Percentiles rank a stretch among this genome's conserved stretches.
Evolutionary conservation across 2,797 vertebrate species (phyloP).

Genomic region (Chrysocyon brachyurus): DNA sequence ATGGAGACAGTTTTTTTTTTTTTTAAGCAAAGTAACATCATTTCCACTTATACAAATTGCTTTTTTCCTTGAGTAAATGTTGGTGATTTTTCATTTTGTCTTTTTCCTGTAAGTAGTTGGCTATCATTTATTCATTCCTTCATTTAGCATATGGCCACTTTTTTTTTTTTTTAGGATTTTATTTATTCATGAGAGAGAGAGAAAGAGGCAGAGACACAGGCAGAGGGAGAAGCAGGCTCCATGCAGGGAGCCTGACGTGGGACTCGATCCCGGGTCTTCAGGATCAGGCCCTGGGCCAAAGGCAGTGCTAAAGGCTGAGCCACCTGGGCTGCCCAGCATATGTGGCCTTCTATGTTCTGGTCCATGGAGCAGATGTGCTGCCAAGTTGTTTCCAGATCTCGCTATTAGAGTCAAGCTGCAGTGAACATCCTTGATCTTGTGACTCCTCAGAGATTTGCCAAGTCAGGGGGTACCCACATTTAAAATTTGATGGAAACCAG

Average conservation of each 20-base stretch:
- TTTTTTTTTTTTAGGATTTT: background rate
- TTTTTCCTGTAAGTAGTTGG: background rate
- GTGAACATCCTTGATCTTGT: background rate
- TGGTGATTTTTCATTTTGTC: background rate
- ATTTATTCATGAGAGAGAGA: too few relatives aligned
- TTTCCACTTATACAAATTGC: background rate
- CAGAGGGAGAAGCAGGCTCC: too few relatives aligned
- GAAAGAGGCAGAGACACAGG: too few relatives aligned
- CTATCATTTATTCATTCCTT: background rate
- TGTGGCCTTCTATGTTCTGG: background rate
- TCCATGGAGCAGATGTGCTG: background rate
- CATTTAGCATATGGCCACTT: too few relatives aligned
- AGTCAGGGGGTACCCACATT: background rate
- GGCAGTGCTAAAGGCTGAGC: too few relatives aligned
- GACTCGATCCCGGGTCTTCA: too few relatives aligned
- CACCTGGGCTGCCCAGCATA: too few relatives aligned
- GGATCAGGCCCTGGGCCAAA: too few relatives aligned
- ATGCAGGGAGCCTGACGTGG: too few relatives aligned
- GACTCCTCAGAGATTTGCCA: background rate
- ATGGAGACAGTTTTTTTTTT: background rate
- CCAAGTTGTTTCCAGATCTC: background rate
- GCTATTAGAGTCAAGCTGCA: background rate
- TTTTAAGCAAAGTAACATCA: background rate
- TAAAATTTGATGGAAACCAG: constrained; percentile 30
- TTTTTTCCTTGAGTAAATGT: constrained; percentile 31